Percentiles rank a stretch among this genome's conserved stretches.
Conservation (phyloP, 2,888 invertebrate species). For the Homarus gammarus region DNA sequence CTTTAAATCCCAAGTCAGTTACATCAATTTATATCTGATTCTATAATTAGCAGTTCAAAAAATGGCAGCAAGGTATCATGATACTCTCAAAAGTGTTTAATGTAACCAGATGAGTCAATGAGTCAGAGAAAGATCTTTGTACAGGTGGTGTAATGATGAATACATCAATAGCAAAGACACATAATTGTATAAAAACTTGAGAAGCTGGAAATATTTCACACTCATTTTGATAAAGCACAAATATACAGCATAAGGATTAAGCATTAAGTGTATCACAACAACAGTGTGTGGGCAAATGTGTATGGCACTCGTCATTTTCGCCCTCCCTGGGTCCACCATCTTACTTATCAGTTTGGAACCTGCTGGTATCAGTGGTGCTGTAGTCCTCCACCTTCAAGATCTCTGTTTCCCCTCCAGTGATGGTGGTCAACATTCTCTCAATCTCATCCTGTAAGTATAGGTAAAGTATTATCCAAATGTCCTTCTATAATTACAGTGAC, state of each 20-base stretch:
- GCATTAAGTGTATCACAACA: neutral
- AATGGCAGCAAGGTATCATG: neutral
- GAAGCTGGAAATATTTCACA: neutral
- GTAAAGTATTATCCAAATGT: neutral
- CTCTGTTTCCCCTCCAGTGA: conserved; percentile 88
- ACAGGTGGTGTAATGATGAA: neutral
- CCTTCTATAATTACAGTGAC: too few species aligned
- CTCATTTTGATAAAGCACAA: neutral
- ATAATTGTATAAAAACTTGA: neutral
- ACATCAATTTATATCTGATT: neutral
- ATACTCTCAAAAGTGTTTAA: neutral
- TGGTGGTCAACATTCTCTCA: conserved; percentile 87
- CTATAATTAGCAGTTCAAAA: neutral
- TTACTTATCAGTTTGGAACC: conserved; percentile 54
- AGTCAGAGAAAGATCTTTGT: neutral
- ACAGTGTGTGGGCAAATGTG: neutral
- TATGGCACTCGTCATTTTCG: conserved; percentile 7
- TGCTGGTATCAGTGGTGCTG: conserved; percentile 47
- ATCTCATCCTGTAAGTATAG: conserved; percentile 82
- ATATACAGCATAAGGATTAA: neutral
- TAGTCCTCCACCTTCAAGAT: conserved; percentile 75
- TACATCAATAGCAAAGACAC: neutral
- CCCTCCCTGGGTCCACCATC: conserved; percentile 30
- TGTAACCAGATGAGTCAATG: neutral
- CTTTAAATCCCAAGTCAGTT: neutral